Evolutionary conservation across 2,113 vertebrate genomes (phyloP).

Genomic region (Carassius carassius): DNA sequence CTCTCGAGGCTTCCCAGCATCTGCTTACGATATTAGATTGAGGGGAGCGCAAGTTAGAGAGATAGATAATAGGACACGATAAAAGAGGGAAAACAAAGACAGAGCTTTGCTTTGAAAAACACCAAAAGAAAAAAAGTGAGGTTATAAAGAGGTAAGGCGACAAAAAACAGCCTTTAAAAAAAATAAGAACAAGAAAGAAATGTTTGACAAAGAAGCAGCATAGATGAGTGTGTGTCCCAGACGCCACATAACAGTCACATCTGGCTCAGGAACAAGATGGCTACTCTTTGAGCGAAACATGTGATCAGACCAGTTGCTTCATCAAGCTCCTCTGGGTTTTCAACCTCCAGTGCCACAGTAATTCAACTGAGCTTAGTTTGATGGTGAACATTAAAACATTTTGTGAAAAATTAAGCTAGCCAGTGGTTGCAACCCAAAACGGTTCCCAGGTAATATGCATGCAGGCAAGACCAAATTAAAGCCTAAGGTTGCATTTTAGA

Average conservation of each 20-base stretch:
- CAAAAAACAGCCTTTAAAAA: not conserved
- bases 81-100: constrained; percentile 38
- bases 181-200: constrained; percentile 16
- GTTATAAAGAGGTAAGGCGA: not conserved
- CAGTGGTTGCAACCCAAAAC: not conserved
- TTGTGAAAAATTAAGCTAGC: constrained; percentile 4
- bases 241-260: constrained; percentile 71
- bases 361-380: constrained; percentile 35
- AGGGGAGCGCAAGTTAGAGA: constrained; percentile 18
- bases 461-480: not conserved
- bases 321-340: constrained; percentile 46
- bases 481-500: not conserved
- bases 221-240: constrained; percentile 58
- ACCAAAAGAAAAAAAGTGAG: constrained; percentile 26
- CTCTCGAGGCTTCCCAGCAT: constrained; percentile 67
- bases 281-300: constrained; percentile 51
- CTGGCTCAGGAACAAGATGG: constrained; percentile 68
- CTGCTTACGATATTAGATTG: constrained; percentile 67
- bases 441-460: not conserved
- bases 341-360: constrained; percentile 24
- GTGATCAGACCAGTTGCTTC: constrained; percentile 51
- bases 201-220: constrained; percentile 51
- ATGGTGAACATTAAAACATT: constrained; percentile 31
- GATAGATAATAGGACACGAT: constrained; percentile 42
- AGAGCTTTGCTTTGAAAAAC: constrained; percentile 48